Evolutionary conservation across 2,113 vertebrate species (phyloP), one percentile per base, ranked within the genome.

Genomic region (Buteo buteo): DNA sequence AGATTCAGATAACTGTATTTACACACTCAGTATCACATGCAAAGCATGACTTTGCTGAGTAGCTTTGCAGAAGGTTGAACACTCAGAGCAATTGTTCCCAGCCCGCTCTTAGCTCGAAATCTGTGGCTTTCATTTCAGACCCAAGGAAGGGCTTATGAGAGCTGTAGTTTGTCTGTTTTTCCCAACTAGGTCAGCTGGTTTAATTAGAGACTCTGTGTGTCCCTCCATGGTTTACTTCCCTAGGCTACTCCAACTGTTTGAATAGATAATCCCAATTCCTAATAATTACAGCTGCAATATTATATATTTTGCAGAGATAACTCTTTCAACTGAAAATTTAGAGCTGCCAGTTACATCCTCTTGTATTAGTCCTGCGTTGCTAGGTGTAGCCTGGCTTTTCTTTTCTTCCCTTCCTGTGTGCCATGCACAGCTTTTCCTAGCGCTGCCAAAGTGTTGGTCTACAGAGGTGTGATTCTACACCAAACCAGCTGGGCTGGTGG

Each of bases 201-300:
- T 93, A 94, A 95, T 91, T 93, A 96, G 73, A 85, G 11, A 52
- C 11, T 26, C 38, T 49, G 8, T 34, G 69, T 69, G 77, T 91
- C 47, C 69, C 54, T 95, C 70, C 84, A 58, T 0, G 0, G 49
- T 19, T 79, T 87, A 65, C 89, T 96, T 96, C 89, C 84, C 73
- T 82, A 82, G 94, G 81, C 83, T 92, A 86, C 86, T 87, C 62
- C 62, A 69, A 77, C 47, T 77, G 59, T 95, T 96, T 94, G 71
- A 94, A 87, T 19, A 95, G 93, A 95, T 93, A 97, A 94, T 95
- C 78, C 86, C 73, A 91, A 87, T 89, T 95, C 91, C 86, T 94
- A 92, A 85, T 93, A 93, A 91, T 89, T 96, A 91, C 83, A 87
- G 86, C 83, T 80, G 20, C 70, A 54, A 25, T 90, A 79, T 72